Evolutionary conservation across 2,113 vertebrate species (phyloP).

Genomic region (Hylia prasina): DNA sequence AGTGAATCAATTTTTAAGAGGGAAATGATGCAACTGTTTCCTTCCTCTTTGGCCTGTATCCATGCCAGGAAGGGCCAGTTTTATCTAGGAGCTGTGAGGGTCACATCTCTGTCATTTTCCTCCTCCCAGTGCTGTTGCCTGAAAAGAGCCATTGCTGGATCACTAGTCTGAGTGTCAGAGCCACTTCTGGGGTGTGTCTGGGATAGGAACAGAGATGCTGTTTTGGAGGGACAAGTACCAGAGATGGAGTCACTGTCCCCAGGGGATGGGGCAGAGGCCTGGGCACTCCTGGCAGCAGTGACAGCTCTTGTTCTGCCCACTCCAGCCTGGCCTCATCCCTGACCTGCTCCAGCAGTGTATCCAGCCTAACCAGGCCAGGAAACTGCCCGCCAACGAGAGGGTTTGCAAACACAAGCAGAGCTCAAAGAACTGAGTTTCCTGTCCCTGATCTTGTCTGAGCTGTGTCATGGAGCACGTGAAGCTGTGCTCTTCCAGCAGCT

Average conservation of each 20-base stretch:
- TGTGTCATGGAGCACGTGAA: accelerated
- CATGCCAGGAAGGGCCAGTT: background rate
- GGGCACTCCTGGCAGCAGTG: accelerated
- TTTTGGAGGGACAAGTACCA: background rate
- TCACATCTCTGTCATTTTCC: background rate
- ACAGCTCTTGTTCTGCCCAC: background rate
- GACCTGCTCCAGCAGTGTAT: background rate
- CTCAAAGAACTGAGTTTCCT: background rate
- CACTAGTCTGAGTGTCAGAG: accelerated
- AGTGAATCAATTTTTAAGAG: background rate
- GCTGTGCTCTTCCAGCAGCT: background rate
- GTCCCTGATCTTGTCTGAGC: background rate
- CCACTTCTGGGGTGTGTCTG: background rate
- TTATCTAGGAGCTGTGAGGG: background rate
- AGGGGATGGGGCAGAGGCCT: background rate
- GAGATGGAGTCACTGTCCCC: background rate
- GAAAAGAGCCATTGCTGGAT: background rate
- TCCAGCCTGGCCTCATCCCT: background rate
- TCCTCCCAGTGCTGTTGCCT: accelerated
- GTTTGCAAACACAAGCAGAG: background rate
- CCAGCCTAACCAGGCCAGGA: background rate
- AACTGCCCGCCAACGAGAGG: accelerated
- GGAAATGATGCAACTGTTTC: background rate
- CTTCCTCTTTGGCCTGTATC: background rate
- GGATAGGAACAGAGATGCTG: background rate